These are phyloP conservation scores for Harpalus rufipes DNA, from an alignment of 2,888 invertebrate genomes.

Conservation along the genomic window DNA sequence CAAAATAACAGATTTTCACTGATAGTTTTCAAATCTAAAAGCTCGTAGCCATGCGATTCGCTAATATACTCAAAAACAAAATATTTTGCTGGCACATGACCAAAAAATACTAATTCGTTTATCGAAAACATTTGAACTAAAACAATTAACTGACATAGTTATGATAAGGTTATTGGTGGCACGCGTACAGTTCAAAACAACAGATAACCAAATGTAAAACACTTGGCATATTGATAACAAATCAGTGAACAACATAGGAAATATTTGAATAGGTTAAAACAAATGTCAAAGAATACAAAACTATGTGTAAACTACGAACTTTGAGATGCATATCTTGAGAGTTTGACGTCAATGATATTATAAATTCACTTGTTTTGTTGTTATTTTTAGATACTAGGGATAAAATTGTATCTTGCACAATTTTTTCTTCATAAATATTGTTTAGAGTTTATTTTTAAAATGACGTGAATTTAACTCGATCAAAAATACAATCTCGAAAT, in stretches of 20 bases:
- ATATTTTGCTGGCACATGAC: conserved; percentile 32
- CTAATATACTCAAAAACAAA: conserved; percentile 13
- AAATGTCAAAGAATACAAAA: background rate
- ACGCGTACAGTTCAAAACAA: conserved; percentile 61
- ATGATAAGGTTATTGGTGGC: conserved; percentile 50
- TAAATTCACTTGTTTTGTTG: conserved; percentile 10
- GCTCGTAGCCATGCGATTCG: background rate
- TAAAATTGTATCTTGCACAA: background rate
- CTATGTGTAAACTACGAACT: conserved; percentile 12
- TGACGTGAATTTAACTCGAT: background rate
- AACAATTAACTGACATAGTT: conserved; percentile 18
- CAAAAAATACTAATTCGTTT: conserved; percentile 22
- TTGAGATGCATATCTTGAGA: conserved; percentile 18
- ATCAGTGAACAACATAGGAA: conserved; percentile 17
- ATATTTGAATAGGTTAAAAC: conserved; percentile 25
- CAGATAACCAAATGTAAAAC: conserved; percentile 7
- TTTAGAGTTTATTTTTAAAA: conserved; percentile 13
- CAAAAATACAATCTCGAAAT: background rate
- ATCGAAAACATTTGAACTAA: conserved; percentile 29
- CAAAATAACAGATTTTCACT: conserved; percentile 21
- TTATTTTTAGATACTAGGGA: conserved; percentile 27
- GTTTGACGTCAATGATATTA: conserved; percentile 39
- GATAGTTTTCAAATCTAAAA: conserved; percentile 1
- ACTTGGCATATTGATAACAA: conserved; percentile 36
- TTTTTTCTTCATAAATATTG: background rate